Conservation (phyloP, 2,888 invertebrate species). For the Chrysina gloriosa region DNA sequence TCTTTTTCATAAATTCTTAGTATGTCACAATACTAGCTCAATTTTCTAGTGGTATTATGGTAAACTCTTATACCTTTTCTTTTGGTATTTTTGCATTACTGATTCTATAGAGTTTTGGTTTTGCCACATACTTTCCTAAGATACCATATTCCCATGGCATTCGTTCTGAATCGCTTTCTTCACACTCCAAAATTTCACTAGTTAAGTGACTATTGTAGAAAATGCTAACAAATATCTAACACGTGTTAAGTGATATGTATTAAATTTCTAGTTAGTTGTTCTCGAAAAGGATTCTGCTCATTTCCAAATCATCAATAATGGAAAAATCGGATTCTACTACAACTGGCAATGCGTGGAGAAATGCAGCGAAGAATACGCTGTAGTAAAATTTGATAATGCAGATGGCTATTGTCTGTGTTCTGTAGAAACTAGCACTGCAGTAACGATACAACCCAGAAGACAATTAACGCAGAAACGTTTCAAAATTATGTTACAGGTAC, state of each 20-base stretch:
- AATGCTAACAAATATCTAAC: neutral
- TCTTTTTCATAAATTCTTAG: no score
- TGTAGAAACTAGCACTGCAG: constrained; percentile 25
- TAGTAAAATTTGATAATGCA: constrained; percentile 44
- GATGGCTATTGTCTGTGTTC: constrained; percentile 51
- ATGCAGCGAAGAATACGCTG: constrained; percentile 46
- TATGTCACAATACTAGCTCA: no score
- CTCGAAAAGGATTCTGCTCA: constrained; percentile 51
- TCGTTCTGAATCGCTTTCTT: no score
- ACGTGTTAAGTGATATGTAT: neutral
- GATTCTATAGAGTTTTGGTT: no score
- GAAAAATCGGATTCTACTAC: constrained; percentile 60
- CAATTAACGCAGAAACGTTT: constrained; percentile 45
- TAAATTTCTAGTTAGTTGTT: constrained; percentile 55
- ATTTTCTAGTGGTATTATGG: no score
- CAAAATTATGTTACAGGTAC: constrained; percentile 43
- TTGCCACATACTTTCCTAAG: no score
- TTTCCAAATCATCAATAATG: constrained; percentile 60
- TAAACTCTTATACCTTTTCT: no score
- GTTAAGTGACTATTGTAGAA: no score
- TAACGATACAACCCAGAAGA: constrained; percentile 46
- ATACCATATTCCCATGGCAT: no score
- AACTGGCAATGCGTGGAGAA: constrained; percentile 58
- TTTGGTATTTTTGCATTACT: no score
- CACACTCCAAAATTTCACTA: no score